Base-by-base conservation (phyloP, 2,888 invertebrate genomes). In the Mamestra brassicae region DNA sequence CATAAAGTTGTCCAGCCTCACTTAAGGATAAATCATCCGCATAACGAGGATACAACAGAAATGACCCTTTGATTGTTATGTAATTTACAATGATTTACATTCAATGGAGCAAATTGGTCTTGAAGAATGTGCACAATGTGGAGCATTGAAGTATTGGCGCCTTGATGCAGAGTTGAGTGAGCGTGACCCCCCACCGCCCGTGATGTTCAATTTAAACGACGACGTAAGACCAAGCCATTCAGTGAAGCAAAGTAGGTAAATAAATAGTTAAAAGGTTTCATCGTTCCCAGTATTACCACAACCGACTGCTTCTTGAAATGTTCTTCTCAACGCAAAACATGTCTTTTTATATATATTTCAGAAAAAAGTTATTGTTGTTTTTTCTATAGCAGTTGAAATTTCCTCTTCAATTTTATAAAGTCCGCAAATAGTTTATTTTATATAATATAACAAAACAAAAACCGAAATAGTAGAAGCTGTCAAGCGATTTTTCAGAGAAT, bases 91-190 rank as follows among this genome's bases (percentile, higher is more conserved):
- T 42, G n/a, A 64, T 58, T 64, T 36, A 52, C 17, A 58, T 58
- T 65, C 50, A 58, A 71, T 78, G 26, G 11, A 57, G 36, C 71
- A 70, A 77, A 77, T 77, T 57, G 45, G 13, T 71, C 17, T 45
- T 77, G 5, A 55, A 45, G 50, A 63, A 76, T 71, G 62, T 78
- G 36, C 17, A 47, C n/a, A 58, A 78, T 58, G 67, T 58, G 36
- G 47, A 67, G 47, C 52, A 17, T 47, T 17, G 11, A 52, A 7
- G 65, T 62, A 52, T 47, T 54, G 61, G 65, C 52, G 52, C 50
- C 60, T 47, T 74, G 13, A 67, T 38, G 57, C 62, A 61, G 65
- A 62, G 47, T 79, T 67, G 62, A 66, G 54, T 4, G 36, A 57
- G 47, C 79, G 57, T 78, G 57, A 58, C 62, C 62, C 47, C 47